Conservation (phyloP, 2,888 invertebrate species). For the Tetragonisca angustula region DNA sequence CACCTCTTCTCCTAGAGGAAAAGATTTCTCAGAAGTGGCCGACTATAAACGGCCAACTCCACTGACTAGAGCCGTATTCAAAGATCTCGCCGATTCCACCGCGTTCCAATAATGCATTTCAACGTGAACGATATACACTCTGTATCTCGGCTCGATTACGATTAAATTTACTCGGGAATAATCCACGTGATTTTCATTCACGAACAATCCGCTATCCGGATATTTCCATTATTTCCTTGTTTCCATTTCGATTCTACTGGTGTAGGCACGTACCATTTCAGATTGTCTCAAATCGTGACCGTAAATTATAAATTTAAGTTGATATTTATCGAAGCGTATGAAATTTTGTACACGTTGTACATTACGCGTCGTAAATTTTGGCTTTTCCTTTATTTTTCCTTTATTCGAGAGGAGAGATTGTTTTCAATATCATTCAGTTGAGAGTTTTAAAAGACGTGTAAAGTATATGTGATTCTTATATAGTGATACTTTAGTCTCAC, state of each 20-base stretch:
- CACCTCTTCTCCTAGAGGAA: conserved; percentile 39
- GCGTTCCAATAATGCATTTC: conserved; percentile 24
- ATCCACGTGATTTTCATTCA: not conserved
- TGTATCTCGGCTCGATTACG: not conserved
- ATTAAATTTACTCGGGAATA: not conserved
- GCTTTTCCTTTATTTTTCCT: not conserved
- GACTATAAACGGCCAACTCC: conserved; percentile 51
- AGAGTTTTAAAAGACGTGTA: not conserved
- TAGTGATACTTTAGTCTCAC: not conserved
- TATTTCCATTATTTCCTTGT: too few relatives aligned
- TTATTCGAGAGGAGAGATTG: not conserved
- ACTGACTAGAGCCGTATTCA: conserved; percentile 44
- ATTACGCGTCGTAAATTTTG: not conserved
- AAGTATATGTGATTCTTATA: not conserved
- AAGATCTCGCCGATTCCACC: conserved; percentile 26
- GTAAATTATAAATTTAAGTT: too few relatives aligned
- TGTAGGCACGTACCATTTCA: too few relatives aligned
- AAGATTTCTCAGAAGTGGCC: conserved; percentile 56
- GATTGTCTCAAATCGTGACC: not conserved
- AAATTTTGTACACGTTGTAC: too few relatives aligned
- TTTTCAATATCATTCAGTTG: not conserved
- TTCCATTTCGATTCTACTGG: too few relatives aligned
- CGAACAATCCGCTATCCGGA: too few relatives aligned
- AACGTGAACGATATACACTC: conserved; percentile 1
- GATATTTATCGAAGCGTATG: too few relatives aligned